Conservation (phyloP, 2,113 vertebrate species). For the Sciurus niger region DNA sequence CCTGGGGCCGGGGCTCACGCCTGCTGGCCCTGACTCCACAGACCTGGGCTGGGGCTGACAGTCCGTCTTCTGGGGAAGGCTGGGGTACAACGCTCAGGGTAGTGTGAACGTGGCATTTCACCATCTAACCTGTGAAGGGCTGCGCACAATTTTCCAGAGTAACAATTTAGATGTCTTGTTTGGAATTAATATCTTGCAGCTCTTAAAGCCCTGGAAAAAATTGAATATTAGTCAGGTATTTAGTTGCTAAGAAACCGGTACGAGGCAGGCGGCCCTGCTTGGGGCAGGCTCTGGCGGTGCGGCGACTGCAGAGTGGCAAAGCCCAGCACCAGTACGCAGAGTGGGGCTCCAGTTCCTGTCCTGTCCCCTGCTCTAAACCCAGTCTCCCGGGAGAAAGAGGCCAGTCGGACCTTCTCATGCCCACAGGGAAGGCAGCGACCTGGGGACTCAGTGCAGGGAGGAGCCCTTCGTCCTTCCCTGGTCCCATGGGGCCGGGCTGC, state of each 20-base stretch:
- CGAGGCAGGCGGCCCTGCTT: neutral
- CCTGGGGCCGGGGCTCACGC: neutral
- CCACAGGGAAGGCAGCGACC: neutral
- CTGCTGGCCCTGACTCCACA: fast-evolving
- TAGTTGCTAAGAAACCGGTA: conserved; percentile 80
- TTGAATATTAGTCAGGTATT: conserved; percentile 81
- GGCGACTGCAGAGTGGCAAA: fast-evolving
- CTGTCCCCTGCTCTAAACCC: neutral
- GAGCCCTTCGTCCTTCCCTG: fast-evolving
- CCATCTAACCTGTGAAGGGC: neutral
- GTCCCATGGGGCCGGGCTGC: fast-evolving
- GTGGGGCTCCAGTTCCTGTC: neutral
- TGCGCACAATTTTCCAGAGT: conserved; percentile 65
- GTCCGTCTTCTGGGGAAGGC: neutral
- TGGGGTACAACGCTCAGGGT: fast-evolving
- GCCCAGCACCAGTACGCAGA: neutral
- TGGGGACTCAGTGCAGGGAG: fast-evolving
- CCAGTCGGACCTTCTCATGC: neutral
- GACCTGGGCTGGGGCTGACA: neutral
- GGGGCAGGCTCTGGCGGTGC: neutral
- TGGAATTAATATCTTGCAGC: conserved; percentile 74
- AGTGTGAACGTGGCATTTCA: conserved; percentile 1
- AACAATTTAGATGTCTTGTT: conserved; percentile 77
- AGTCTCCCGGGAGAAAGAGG: fast-evolving
- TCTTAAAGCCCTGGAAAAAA: conserved; percentile 67